phyloP scores from a whole-genome alignment of 1,140 invertebrate species.

The Teleogryllus occipitalis region DNA sequence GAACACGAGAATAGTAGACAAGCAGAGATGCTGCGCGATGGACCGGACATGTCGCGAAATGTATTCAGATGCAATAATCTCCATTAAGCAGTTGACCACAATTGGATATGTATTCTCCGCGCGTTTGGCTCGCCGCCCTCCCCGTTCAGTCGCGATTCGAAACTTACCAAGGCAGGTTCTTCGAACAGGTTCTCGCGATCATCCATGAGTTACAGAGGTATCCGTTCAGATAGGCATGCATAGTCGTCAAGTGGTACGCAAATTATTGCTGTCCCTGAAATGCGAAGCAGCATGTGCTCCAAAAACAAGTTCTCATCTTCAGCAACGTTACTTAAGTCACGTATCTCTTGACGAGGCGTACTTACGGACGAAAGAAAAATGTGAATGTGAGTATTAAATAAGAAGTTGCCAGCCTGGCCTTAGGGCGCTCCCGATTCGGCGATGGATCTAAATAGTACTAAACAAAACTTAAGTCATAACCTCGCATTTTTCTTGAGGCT shows the following conservation, averaged over 20 bases:
- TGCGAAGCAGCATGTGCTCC: not conserved
- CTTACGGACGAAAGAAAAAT: slow-evolving; percentile 28
- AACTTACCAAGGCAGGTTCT: no score
- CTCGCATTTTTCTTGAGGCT: not conserved
- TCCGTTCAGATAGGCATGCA: not conserved
- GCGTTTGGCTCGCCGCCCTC: no score
- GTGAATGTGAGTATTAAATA: slow-evolving; percentile 28
- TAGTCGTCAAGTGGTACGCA: not conserved
- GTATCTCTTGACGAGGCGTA: slow-evolving; percentile 26
- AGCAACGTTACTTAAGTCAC: slow-evolving; percentile 1
- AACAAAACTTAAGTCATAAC: not conserved
- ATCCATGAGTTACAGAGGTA: no score
- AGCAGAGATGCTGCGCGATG: no score
- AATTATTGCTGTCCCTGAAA: not conserved
- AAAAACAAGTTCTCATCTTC: not conserved
- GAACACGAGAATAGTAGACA: no score
- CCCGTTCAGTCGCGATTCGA: no score
- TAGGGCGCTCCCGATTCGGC: not conserved
- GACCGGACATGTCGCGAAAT: no score
- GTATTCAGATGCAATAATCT: no score
- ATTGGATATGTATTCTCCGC: no score
- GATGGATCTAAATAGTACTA: not conserved
- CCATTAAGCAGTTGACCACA: no score
- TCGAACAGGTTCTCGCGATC: no score
- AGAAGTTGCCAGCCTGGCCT: not conserved